Base-by-base conservation (phyloP, 37 sponge, comb jelly and placozoan genomes). In the Spongilla lacustris region DNA sequence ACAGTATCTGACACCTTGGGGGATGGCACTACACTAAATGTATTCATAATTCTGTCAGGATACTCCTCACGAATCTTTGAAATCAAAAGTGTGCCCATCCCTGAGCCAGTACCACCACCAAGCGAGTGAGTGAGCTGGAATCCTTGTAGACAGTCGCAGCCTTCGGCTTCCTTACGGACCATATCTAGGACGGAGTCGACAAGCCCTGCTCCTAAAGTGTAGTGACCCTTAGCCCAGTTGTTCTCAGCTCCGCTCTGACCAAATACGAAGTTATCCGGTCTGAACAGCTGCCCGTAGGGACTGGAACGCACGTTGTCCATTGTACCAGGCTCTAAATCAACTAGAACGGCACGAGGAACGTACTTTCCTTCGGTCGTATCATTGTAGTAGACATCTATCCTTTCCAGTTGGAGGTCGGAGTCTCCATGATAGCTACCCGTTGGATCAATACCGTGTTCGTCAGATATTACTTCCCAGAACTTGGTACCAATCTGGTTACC, bases 61-160 rank as follows among this genome's bases (percentile, higher is more conserved):
- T 95, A 98, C 71, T 98, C 98, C 81, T 98, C 98, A 67, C 98
- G 93, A 71, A 98, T 98, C 80, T 98, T 98, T 36, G 98, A 98
- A 83, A 97, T 97, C 70, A 97, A 94, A 23, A 97, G 95, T 27
- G 98, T 97, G 35, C 98, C 98, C 98, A 98, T 92, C 35, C 97
- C 94, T 50, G 94, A 96, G 41, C 94, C 95, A 28, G 97, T 97
- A 71, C 97, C 97, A 58, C 98, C 98, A 37, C 96, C 96, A 48
- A 98, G 96, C 41, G 98, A 98, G 91, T 98, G 98, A 9, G 91
- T 90, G 50, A 98, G 92, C 58, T 98, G 98, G 91, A 98, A 98
- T 50, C 98, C 98, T 74, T 98, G 98, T 22, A 98, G 91, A 73
- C 98, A 98, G 88, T 98, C 98, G 75, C 98, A 98, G 83, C 96